These are phyloP conservation scores for Heterodera schachtii DNA, from an alignment of 1,140 invertebrate species.

Conservation along the genomic window DNA sequence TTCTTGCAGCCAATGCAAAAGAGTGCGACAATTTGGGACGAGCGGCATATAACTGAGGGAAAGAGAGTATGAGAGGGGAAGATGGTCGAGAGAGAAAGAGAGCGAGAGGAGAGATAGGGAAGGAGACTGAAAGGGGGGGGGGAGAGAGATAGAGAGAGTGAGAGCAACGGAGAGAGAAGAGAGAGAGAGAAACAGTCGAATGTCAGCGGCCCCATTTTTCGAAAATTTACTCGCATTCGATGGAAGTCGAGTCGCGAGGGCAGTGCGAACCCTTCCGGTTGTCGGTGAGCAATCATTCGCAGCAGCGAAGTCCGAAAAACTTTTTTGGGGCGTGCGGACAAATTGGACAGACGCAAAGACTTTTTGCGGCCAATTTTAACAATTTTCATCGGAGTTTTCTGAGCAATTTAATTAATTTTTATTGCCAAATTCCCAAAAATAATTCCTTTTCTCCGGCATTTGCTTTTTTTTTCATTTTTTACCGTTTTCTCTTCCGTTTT, in stretches of 20 bases:
- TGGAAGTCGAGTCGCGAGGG: slow-evolving; percentile 4
- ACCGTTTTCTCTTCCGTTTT: background rate
- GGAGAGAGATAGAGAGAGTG: background rate
- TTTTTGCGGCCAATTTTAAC: background rate
- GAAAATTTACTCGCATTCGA: background rate
- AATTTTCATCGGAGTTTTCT: background rate
- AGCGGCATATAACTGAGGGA: slow-evolving; percentile 1
- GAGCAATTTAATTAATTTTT: background rate
- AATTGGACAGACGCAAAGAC: background rate
- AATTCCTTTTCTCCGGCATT: background rate
- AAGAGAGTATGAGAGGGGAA: background rate
- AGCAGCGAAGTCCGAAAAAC: slow-evolving; percentile 1
- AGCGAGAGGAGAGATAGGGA: too few relatives aligned
- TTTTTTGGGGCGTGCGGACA: background rate
- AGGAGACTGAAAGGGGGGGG: too few relatives aligned
- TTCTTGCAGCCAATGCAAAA: background rate
- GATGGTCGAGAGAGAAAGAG: too few relatives aligned
- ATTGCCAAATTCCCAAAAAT: background rate
- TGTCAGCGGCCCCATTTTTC: background rate
- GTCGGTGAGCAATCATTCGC: background rate
- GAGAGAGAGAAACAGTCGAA: too few relatives aligned
- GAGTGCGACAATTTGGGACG: background rate
- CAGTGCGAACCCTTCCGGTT: slow-evolving; percentile 1
- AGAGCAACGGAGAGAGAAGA: too few relatives aligned
- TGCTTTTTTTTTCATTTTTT: background rate